These are phyloP conservation scores for Antechinus stuartii DNA, from an alignment of 2,113 vertebrate genomes.

Conservation along the genomic window DNA sequence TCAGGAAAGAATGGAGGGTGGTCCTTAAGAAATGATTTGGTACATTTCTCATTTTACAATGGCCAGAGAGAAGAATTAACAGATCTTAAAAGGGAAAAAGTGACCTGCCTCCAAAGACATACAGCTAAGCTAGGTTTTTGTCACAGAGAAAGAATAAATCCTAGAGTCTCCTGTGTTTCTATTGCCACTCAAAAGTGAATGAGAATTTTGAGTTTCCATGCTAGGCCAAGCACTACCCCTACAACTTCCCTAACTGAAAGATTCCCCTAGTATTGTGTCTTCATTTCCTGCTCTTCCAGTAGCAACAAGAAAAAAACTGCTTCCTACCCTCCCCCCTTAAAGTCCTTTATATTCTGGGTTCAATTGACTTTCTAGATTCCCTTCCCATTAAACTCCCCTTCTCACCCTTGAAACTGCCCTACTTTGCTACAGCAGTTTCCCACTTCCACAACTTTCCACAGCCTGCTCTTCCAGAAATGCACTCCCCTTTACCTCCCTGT, in stretches of 20 bases:
- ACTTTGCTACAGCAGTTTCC: not conserved
- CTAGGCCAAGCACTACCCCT: not conserved
- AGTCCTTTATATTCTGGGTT: not conserved
- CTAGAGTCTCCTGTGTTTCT: not conserved
- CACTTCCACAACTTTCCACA: not conserved
- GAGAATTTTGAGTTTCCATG: not conserved
- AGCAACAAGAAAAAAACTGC: not conserved
- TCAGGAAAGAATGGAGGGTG: not conserved
- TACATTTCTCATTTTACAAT: slow-evolving; percentile 32
- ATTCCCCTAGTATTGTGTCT: not conserved
- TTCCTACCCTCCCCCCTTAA: not conserved
- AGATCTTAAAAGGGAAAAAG: not conserved
- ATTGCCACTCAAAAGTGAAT: not conserved
- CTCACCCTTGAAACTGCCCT: not conserved
- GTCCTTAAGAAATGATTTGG: not conserved
- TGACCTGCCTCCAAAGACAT: not conserved
- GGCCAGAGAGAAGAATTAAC: not conserved
- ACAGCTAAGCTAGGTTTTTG: not conserved
- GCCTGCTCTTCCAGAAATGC: not conserved
- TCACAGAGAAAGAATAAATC: not conserved
- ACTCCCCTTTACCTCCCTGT: not conserved
- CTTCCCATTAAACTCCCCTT: not conserved
- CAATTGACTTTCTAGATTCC: not conserved
- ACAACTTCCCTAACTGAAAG: not conserved
- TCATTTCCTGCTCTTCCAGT: not conserved